Base-by-base conservation (phyloP, 2,888 invertebrate species). In the Gryllus longicercus region DNA sequence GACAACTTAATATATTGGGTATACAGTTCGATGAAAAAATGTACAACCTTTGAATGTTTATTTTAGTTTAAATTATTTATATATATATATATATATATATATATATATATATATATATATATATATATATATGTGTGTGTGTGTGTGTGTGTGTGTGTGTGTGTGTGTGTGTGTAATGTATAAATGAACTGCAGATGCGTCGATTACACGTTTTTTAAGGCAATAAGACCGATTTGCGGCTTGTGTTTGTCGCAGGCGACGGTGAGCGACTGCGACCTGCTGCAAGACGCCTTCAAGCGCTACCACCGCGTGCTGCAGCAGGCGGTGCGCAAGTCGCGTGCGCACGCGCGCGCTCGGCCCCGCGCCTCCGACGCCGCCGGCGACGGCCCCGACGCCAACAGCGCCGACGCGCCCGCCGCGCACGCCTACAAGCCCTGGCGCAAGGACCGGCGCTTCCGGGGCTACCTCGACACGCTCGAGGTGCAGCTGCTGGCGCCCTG, bases 401-500 rank as follows among this genome's bases (percentile, higher is more conserved):
- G 16, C 63, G n/a, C 63, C 16, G 63, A 63, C 16, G n/a, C 14
- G 4, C 16, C 3, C 63, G 63, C 63, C 63, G n/a, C 14, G 1
- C 14, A 1, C n/a, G 3, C 63, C 16, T 76, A 78, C 51, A 80
- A 78, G 80, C 79, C 75, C 82, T 84, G 84, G 83, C 84, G 83
- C 23, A 84, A 83, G 23, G 83, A 85, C 78, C 82, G 83, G 2
- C 82, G 85, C 75, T 86, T 85, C 84, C 82, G 83, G 18, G 89
- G 89, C 10, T 86, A 86, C 79, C 84, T 93, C n/a, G 85, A 86
- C 16, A 84, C 86, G 21, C 84, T 95, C 18, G 85, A 88, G 18
- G 88, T 95, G 1, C 86, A 89, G 63, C 86, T 95, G 78, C 87
- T 86, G 38, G 86, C 88, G 11, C 87, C 89, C 0, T 96, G 96